Percentiles rank a stretch among this genome's conserved stretches.
Evolutionary conservation across 2,797 vertebrate genomes (phyloP).

Genomic region (Ara ararauna): DNA sequence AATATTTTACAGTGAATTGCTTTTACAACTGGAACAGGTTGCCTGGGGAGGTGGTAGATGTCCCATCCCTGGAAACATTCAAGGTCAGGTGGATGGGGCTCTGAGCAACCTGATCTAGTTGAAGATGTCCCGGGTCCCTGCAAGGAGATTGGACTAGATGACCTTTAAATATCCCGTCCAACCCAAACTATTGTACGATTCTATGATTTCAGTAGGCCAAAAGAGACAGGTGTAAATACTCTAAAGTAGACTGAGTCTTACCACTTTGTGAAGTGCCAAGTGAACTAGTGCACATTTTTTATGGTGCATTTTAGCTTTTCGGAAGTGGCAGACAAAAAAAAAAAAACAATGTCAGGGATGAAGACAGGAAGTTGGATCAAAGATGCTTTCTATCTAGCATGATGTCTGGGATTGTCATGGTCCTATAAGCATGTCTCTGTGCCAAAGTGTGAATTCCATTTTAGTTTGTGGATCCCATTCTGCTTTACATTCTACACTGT

Average conservation of each 20-base stretch:
- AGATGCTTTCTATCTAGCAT: neutral
- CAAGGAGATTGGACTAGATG: neutral
- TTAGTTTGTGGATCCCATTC: neutral
- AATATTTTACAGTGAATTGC: neutral
- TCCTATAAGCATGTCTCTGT: neutral
- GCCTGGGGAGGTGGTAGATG: neutral
- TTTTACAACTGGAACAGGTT: neutral
- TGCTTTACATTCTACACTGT: neutral
- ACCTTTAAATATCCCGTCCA: neutral
- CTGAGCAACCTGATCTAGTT: neutral
- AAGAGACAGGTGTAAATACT: neutral
- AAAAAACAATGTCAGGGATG: fast-evolving
- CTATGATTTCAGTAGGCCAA: neutral
- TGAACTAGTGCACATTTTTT: neutral
- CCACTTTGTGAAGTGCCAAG: neutral
- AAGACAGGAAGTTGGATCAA: neutral
- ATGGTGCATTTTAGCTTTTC: neutral
- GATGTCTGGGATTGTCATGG: neutral
- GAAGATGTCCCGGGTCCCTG: neutral
- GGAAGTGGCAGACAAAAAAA: neutral
- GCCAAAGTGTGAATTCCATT: neutral
- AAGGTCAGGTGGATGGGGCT: neutral
- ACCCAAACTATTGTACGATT: neutral
- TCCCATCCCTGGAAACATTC: neutral
- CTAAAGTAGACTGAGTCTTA: neutral